Evolutionary conservation across 1,140 invertebrate genomes (phyloP).

Genomic region (Trissolcus basalis): DNA sequence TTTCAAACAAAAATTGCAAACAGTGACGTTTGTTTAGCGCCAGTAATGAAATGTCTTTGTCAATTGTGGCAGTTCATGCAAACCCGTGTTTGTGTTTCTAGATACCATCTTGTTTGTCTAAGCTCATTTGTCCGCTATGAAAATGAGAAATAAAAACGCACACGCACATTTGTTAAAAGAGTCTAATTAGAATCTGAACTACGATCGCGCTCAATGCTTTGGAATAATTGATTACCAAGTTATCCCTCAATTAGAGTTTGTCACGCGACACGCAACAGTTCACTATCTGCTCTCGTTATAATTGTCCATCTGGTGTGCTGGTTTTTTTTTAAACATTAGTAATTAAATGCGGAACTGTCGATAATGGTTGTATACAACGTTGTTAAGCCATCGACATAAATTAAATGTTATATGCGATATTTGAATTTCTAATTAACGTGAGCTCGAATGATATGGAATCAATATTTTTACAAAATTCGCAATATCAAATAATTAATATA

Average conservation of each 20-base stretch:
- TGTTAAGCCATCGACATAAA: slow-evolving; percentile 3
- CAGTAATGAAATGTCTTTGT: background rate
- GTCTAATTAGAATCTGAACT: slow-evolving; percentile 47
- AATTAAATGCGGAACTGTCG: slow-evolving; percentile 27
- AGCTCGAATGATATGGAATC: background rate
- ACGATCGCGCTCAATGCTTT: slow-evolving; percentile 17
- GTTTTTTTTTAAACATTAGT: slow-evolving; percentile 23
- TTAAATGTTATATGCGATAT: background rate
- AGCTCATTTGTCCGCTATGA: slow-evolving; percentile 22
- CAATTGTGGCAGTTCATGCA: background rate
- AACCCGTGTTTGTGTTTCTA: slow-evolving; percentile 7
- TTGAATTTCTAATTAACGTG: slow-evolving; percentile 9
- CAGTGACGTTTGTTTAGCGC: no score
- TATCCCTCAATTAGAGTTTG: slow-evolving; percentile 46
- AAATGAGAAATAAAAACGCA: slow-evolving; percentile 34
- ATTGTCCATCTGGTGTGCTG: slow-evolving; percentile 15
- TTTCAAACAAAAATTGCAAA: no score
- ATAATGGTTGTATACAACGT: slow-evolving; percentile 5
- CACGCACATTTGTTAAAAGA: slow-evolving; percentile 18
- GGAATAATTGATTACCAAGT: slow-evolving; percentile 47
- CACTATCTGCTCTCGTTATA: slow-evolving; percentile 23
- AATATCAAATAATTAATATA: background rate
- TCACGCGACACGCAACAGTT: slow-evolving; percentile 43
- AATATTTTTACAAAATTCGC: no score
- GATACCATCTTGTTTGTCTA: slow-evolving; percentile 27